Evolutionary conservation across 2,113 vertebrate genomes (phyloP), one percentile per base, ranked within the genome.

Genomic region (Neoarius graeffei): DNA sequence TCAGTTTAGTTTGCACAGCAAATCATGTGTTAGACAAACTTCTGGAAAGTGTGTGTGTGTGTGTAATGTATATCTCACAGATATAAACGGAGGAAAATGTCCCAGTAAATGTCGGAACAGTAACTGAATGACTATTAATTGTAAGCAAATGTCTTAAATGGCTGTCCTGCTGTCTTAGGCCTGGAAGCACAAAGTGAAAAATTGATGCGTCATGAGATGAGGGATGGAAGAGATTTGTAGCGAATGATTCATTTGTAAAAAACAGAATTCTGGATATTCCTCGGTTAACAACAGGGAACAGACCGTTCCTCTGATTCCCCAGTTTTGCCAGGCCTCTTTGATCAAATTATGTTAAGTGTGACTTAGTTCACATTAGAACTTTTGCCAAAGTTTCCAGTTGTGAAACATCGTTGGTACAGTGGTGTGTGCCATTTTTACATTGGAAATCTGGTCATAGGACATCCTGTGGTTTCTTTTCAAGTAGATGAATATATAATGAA

Each of bases 191-290:
- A 80, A 54, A 27, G 52, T 56, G 50, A 79, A 54, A 79, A 15
- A 79, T 25, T 57, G 48, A 59, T 19, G 56, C 77, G 56, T 85
- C 35, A 82, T 25, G 13, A 60, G 52, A 59, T 67, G 67, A 82
- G 56, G 19, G 48, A 71, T 76, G 54, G 69, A 25, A 73, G 23
- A 57, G 4, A 25, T 79, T 60, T 66, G 27, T 86, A 80, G 83
- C 69, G 85, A 87, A 85, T 82, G 77, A 7, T 86, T 79, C 83
- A 90, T 90, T 88, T 84, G 60, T 54, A 90, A 90, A 10, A 54
- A 0, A 57, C 71, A 79, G 77, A 60, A 62, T 69, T 87, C 59
- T 87, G 54, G 83, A 87, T 85, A 57, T 85, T 81, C 50, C 69
- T 71, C 52, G 30, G 30, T 69, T 64, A 79, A 85, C 82, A 74